phyloP scores from a whole-genome alignment of 2,113 vertebrate species.

The Rostratula benghalensis region DNA sequence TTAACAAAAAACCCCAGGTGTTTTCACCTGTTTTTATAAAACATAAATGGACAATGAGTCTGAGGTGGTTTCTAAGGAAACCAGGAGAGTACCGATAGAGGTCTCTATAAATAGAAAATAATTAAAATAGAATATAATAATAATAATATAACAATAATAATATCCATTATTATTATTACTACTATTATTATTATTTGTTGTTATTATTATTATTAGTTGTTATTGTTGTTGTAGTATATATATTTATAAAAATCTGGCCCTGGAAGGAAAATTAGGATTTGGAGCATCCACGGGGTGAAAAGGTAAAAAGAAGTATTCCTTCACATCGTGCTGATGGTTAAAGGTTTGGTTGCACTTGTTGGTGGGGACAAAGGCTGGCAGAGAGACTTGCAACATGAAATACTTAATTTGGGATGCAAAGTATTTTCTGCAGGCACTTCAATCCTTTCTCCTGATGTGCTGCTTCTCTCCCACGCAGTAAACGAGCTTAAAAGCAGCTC shows the following conservation, averaged over 20 bases:
- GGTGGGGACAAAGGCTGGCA: background rate
- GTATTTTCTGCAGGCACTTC: background rate
- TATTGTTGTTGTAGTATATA: background rate
- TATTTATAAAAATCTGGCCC: background rate
- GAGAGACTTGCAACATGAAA: background rate
- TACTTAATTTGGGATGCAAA: background rate
- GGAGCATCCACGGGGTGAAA: background rate
- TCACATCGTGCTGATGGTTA: background rate
- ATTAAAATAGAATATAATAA: background rate
- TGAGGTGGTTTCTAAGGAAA: conserved; percentile 19
- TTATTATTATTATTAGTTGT: too few species aligned
- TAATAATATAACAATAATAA: background rate
- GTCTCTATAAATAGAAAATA: background rate
- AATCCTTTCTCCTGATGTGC: background rate
- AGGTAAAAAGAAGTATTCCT: background rate
- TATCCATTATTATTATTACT: too few species aligned
- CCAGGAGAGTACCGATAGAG: background rate
- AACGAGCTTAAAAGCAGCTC: background rate
- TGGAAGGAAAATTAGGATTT: background rate
- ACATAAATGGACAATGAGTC: background rate
- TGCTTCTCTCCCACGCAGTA: background rate
- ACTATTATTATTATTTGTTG: too few species aligned
- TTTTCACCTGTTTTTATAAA: background rate
- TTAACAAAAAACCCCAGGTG: background rate
- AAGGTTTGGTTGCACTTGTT: background rate